phyloP scores from a whole-genome alignment of 37 sponge, comb jelly and placozoan genomes.

The Axinella damicornis region DNA sequence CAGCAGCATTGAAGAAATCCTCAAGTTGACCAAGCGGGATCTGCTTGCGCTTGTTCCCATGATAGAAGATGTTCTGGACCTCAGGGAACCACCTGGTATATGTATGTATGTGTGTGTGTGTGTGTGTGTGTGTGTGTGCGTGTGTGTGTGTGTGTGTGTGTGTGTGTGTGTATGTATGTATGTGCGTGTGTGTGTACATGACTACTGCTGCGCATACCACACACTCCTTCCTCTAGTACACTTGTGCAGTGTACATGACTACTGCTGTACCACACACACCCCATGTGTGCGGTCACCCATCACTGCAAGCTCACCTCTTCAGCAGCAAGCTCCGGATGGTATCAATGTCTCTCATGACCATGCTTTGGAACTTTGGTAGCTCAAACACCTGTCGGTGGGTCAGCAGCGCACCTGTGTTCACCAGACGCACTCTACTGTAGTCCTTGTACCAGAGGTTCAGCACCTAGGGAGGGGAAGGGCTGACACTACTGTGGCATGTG shows the following conservation, averaged over 20 bases:
- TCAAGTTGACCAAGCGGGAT: slow-evolving; percentile 85
- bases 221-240: too few species aligned
- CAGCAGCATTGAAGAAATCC: slow-evolving; percentile 81
- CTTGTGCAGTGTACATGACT: too few species aligned
- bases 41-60: slow-evolving; percentile 92
- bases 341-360: slow-evolving; percentile 82
- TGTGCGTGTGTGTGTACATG: too few species aligned
- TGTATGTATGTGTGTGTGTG: background rate
- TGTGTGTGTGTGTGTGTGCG: background rate
- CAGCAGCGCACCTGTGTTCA: slow-evolving; percentile 59
- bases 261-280: too few species aligned
- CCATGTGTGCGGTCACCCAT: too few species aligned
- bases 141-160: too few species aligned
- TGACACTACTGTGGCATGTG: too few species aligned
- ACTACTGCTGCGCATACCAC: too few species aligned
- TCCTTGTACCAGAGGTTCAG: slow-evolving; percentile 89
- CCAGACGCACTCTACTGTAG: slow-evolving; percentile 70
- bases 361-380: slow-evolving; percentile 65
- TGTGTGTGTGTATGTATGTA: too few species aligned
- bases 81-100: slow-evolving; percentile 91
- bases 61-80: slow-evolving; percentile 96
- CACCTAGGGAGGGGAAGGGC: slow-evolving; percentile 38
- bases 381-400: slow-evolving; percentile 72
- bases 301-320: slow-evolving; percentile 72
- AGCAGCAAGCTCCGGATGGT: slow-evolving; percentile 68